Conservation (phyloP, 2,113 vertebrate species). For the Triplophysa tibetana region DNA sequence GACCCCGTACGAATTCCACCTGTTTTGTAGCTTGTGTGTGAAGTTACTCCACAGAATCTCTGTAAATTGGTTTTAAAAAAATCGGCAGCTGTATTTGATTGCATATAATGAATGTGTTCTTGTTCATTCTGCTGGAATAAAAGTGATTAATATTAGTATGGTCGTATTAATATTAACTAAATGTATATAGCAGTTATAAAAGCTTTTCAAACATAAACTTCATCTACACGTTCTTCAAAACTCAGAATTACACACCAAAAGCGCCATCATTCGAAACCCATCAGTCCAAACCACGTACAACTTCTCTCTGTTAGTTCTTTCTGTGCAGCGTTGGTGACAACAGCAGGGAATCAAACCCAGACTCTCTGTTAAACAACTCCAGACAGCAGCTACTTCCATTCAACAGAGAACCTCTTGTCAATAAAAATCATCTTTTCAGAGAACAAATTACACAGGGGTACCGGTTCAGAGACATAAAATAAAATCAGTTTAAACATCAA, state of each 20-base stretch:
- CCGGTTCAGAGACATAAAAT: not conserved
- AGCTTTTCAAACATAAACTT: not conserved
- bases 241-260: not conserved
- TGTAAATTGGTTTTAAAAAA: too few relatives aligned
- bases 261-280: not conserved
- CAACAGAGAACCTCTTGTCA: slow-evolving; percentile 21
- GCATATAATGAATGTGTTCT: too few relatives aligned
- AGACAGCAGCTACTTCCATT: not conserved
- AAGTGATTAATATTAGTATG: too few relatives aligned
- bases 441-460: not conserved
- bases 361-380: not conserved
- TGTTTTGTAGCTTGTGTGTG: not conserved
- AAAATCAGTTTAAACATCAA: not conserved
- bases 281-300: not conserved
- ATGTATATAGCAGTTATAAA: too few relatives aligned
- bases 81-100: too few relatives aligned
- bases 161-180: too few relatives aligned
- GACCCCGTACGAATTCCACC: not conserved
- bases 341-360: slow-evolving; percentile 7
- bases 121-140: too few relatives aligned
- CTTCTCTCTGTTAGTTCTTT: not conserved
- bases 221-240: not conserved
- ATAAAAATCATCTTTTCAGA: slow-evolving; percentile 10
- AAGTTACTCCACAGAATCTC: too few relatives aligned
- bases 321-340: not conserved